phyloP scores from a whole-genome alignment of 1,140 invertebrate species.

The Nephotettix cincticeps region DNA sequence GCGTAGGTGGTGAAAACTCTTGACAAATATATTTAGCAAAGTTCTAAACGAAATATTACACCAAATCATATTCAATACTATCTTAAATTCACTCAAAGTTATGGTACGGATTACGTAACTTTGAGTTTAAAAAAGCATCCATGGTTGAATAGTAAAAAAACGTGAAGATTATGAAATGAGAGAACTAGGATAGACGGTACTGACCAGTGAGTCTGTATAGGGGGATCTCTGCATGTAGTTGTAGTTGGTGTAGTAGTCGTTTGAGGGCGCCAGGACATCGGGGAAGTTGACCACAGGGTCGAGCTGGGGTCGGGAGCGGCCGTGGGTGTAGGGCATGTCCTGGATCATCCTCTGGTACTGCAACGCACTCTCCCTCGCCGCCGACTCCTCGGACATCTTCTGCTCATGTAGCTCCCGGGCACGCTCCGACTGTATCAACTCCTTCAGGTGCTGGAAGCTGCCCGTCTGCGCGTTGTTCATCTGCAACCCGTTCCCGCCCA shows the following conservation, averaged over 20 bases:
- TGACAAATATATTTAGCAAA: too few species aligned
- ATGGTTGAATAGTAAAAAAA: too few species aligned
- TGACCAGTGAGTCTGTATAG: constrained; percentile 11
- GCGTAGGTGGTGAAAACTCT: too few species aligned
- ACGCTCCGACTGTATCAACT: constrained; percentile 59
- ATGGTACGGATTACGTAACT: too few species aligned
- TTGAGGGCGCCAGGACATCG: constrained; percentile 25
- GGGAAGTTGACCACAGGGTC: constrained; percentile 30
- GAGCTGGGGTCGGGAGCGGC: neutral
- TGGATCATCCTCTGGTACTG: constrained; percentile 50
- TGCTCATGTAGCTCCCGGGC: constrained; percentile 66
- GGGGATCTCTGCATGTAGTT: constrained; percentile 25
- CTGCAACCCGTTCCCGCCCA: constrained; percentile 34
- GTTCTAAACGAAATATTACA: too few species aligned
- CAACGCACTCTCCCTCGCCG: constrained; percentile 54
- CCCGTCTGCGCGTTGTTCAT: constrained; percentile 53
- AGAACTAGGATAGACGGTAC: neutral
- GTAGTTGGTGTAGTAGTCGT: constrained; percentile 24
- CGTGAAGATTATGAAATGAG: too few species aligned
- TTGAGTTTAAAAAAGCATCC: too few species aligned
- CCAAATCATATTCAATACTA: too few species aligned
- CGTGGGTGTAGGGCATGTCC: neutral
- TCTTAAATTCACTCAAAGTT: too few species aligned
- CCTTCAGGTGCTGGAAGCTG: constrained; percentile 59
- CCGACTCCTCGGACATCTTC: constrained; percentile 58